Conservation (phyloP, 2,113 vertebrate genomes). For the Saiga tatarica region DNA sequence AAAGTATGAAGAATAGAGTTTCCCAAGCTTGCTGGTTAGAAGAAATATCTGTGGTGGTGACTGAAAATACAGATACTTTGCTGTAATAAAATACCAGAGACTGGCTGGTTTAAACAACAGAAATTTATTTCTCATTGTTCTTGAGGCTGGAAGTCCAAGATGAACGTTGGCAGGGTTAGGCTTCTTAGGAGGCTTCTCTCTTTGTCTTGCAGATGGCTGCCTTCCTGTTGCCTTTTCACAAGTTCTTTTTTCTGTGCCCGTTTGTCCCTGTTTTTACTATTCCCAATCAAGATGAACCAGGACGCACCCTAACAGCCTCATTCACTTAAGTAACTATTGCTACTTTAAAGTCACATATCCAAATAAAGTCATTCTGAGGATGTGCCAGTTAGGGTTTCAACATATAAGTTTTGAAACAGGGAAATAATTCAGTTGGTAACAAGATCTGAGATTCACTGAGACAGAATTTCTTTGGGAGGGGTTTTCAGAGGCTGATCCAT, state of each 20-base stretch:
- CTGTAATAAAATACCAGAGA: too few species aligned
- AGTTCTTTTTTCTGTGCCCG: neutral
- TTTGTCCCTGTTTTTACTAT: neutral
- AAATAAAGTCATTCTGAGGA: neutral
- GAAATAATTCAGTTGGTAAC: neutral
- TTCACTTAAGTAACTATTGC: neutral
- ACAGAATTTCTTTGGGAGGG: neutral
- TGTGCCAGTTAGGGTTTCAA: neutral
- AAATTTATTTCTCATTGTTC: neutral
- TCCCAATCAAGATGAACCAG: neutral
- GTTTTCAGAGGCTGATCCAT: neutral
- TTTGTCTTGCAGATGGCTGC: neutral
- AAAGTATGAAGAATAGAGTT: neutral
- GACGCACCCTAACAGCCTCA: fast-evolving
- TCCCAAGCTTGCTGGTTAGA: neutral
- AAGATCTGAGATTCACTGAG: neutral
- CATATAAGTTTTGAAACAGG: neutral
- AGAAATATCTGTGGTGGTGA: neutral
- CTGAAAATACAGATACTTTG: neutral
- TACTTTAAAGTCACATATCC: neutral
- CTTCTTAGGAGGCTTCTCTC: neutral
- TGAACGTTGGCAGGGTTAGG: neutral
- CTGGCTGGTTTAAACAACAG: neutral
- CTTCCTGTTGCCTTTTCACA: neutral
- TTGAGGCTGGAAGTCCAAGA: neutral